Evolutionary conservation across 2,113 vertebrate genomes (phyloP).

Genomic region (Bagarius yarrelli): DNA sequence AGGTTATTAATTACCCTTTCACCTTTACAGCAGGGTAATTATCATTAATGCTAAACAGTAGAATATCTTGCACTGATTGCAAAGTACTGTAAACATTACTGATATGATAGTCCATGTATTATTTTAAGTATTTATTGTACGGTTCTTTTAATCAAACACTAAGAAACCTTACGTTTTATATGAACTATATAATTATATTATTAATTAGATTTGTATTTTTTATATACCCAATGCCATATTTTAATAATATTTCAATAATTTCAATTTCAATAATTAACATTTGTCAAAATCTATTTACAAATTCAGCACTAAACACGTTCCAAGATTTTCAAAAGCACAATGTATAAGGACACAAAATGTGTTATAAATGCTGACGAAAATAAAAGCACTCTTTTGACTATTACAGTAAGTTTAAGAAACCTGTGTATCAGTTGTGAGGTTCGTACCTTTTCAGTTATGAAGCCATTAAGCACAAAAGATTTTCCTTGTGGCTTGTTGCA

Average conservation of each 20-base stretch:
- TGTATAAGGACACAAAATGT: neutral
- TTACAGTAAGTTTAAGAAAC: neutral
- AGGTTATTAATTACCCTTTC: neutral
- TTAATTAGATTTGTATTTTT: too few relatives aligned
- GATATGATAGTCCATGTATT: neutral
- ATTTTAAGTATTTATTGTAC: too few relatives aligned
- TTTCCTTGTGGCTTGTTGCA: neutral
- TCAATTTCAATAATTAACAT: neutral
- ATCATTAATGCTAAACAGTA: neutral
- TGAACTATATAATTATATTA: too few relatives aligned
- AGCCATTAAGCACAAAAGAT: neutral
- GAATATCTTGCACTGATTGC: neutral
- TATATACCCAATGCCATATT: too few relatives aligned
- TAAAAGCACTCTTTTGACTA: neutral
- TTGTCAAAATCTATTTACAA: neutral
- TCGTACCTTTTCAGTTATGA: neutral
- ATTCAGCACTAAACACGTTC: neutral
- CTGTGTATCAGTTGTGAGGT: neutral
- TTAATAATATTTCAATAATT: too few relatives aligned
- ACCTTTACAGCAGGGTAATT: neutral
- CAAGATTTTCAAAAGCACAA: neutral
- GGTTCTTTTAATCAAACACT: too few relatives aligned
- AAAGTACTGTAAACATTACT: neutral
- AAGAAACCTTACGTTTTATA: too few relatives aligned
- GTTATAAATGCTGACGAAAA: neutral